Conservation (phyloP, 1,140 invertebrate genomes). For the Zaprionus camerounensis region DNA sequence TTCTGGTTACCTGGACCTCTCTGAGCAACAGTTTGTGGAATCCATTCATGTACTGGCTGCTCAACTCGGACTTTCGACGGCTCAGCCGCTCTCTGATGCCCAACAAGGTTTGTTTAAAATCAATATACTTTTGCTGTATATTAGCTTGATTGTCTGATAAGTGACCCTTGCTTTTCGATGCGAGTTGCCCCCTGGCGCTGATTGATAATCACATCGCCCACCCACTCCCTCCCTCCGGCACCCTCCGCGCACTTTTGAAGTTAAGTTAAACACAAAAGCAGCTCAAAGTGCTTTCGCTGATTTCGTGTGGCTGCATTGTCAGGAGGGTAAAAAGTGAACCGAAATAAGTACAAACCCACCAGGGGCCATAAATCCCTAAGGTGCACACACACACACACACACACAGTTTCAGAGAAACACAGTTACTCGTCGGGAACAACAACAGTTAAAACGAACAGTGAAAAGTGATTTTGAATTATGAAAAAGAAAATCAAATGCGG, state of each 20-base stretch:
- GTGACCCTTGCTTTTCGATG: conserved; percentile 9
- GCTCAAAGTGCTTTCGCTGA: conserved; percentile 24
- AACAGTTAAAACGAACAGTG: conserved; percentile 47
- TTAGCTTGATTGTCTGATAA: conserved; percentile 4
- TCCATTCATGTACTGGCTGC: conserved; percentile 93
- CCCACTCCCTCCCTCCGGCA: neutral
- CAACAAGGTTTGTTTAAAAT: conserved; percentile 86
- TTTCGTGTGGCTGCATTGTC: conserved; percentile 25
- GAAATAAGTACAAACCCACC: conserved; percentile 28
- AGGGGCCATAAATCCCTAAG: conserved; percentile 56
- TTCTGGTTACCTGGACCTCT: conserved; percentile 92
- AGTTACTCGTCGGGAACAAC: conserved; percentile 25
- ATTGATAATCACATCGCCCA: conserved; percentile 1
- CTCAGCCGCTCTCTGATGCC: conserved; percentile 90
- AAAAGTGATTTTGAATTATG: conserved; percentile 82
- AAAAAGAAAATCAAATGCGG: conserved; percentile 64
- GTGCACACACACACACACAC: conserved; percentile 31
- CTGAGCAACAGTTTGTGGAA: conserved; percentile 95
- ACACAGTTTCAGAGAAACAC: no score
- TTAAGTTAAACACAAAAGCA: conserved; percentile 43
- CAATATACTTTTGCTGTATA: conserved; percentile 2
- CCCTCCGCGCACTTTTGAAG: conserved; percentile 11
- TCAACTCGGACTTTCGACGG: conserved; percentile 93
- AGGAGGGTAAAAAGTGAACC: conserved; percentile 19
- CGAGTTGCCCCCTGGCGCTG: neutral